Conservation (phyloP, 2,888 invertebrate genomes). For the Andrena praecox region DNA sequence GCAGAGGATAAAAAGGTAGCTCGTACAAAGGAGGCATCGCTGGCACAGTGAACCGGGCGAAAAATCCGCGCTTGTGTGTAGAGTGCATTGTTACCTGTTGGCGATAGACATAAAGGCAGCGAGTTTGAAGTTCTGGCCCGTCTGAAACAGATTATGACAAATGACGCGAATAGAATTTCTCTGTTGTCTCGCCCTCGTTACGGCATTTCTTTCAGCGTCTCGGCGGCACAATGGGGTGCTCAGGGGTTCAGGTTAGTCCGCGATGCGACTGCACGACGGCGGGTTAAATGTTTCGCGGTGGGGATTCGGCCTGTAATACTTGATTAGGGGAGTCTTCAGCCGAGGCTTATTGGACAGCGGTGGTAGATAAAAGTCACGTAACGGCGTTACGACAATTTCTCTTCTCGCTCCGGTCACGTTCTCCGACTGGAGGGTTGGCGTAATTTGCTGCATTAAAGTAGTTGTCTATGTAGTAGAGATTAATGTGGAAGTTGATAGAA, state of each 20-base stretch:
- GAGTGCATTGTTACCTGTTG: constrained; percentile 18
- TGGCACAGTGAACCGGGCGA: background rate
- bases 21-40: constrained; percentile 9
- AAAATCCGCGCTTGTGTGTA: background rate
- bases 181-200: background rate
- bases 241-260: background rate
- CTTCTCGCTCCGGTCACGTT: constrained; percentile 9
- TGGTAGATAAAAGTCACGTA: constrained; percentile 10
- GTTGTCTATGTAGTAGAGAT: background rate
- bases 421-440: background rate
- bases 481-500: background rate
- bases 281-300: too few species aligned
- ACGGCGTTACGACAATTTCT: background rate
- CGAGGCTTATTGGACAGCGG: too few species aligned
- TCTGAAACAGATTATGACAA: constrained; percentile 1
- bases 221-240: too few species aligned
- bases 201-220: background rate
- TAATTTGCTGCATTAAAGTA: background rate
- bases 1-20: background rate
- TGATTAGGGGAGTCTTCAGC: too few species aligned
- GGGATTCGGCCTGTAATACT: too few species aligned
- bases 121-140: background rate
- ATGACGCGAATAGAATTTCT: background rate
- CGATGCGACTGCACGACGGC: background rate
- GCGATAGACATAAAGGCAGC: background rate